Evolutionary conservation across 2,797 vertebrate species (phyloP).

Genomic region (Crenuchus spilurus): DNA sequence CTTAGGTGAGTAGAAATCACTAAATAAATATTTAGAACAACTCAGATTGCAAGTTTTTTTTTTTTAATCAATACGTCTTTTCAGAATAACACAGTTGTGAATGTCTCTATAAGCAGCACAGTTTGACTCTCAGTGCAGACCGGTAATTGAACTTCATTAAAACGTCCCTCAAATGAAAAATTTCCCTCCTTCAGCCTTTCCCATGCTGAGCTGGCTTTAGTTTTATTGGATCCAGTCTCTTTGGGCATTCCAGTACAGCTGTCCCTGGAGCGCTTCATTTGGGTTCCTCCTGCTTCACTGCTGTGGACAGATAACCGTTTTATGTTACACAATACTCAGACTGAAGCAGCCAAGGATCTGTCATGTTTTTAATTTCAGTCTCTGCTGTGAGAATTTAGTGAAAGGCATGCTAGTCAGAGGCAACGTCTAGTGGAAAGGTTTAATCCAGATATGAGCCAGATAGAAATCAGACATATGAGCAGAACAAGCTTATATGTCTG

Average conservation of each 20-base stretch:
- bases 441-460: background rate
- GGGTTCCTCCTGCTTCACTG: conserved; percentile 25
- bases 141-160: background rate
- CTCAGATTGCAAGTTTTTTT: no score
- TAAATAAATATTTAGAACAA: no score
- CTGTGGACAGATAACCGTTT: conserved; percentile 38
- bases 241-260: conserved; percentile 19
- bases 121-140: background rate
- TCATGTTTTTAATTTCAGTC: conserved; percentile 48
- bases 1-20: no score
- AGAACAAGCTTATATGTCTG: no score
- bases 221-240: background rate
- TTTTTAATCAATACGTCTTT: background rate
- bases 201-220: background rate
- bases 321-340: conserved; percentile 30
- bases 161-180: background rate
- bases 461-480: background rate
- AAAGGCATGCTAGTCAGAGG: background rate
- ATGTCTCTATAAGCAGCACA: background rate
- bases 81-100: background rate
- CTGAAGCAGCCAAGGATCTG: conserved; percentile 39
- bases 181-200: background rate
- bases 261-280: conserved; percentile 28
- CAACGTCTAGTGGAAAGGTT: background rate
- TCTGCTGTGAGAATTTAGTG: background rate